Conservation (phyloP, 2,888 invertebrate genomes). For the Xylota segnis region DNA sequence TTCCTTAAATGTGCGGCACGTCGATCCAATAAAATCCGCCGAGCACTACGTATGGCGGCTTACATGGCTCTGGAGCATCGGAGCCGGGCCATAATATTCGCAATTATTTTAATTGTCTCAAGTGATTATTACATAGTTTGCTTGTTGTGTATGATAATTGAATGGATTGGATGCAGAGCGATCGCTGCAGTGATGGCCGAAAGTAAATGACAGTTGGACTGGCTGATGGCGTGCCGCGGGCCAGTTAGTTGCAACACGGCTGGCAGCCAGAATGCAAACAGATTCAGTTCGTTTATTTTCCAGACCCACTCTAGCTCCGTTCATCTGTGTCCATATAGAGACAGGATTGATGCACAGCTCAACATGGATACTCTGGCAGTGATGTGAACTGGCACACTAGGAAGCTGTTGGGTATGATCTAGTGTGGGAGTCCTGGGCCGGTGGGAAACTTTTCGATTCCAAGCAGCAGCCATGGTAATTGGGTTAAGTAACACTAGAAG, state of each 20-base stretch:
- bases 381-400: slow-evolving; percentile 63
- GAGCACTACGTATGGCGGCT: neutral
- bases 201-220: slow-evolving; percentile 9
- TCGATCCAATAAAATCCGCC: neutral
- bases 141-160: slow-evolving; percentile 43
- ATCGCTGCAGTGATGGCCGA: neutral
- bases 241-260: neutral
- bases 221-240: slow-evolving; percentile 23
- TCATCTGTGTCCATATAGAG: slow-evolving; percentile 53
- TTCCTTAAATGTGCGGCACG: slow-evolving; percentile 55
- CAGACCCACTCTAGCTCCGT: slow-evolving; percentile 22
- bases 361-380: slow-evolving; percentile 9
- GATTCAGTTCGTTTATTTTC: slow-evolving; percentile 33
- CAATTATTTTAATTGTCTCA: slow-evolving; percentile 72
- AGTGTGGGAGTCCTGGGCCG: slow-evolving; percentile 64
- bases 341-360: slow-evolving; percentile 50
- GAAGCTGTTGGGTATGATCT: slow-evolving; percentile 67
- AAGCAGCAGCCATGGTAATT: slow-evolving; percentile 47
- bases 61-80: neutral
- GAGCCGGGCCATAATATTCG: slow-evolving; percentile 26
- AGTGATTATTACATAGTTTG: slow-evolving; percentile 57
- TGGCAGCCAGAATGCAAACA: neutral
- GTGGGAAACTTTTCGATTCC: slow-evolving; percentile 54
- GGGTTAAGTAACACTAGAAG: slow-evolving; percentile 58
- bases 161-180: slow-evolving; percentile 15